Conservation (phyloP, 2,797 vertebrate species). For the Halcyon smyrnensis region DNA sequence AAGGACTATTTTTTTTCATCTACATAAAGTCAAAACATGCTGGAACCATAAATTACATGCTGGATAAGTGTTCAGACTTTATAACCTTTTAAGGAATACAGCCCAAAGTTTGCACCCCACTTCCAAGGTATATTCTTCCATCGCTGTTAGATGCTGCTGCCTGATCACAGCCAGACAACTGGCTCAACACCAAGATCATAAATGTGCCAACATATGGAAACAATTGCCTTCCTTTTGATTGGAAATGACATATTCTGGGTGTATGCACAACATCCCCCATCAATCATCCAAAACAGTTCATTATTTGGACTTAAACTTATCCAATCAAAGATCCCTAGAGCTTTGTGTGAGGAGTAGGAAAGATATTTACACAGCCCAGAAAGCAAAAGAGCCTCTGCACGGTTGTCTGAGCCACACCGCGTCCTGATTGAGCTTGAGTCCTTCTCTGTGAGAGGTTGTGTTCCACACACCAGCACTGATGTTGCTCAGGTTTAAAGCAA, state of each 20-base stretch:
- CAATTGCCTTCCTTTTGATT: conserved; percentile 47
- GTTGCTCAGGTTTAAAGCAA: not conserved
- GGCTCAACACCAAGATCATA: conserved; percentile 36
- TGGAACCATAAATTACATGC: conserved; percentile 44
- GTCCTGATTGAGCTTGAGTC: not conserved
- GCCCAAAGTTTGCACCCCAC: conserved; percentile 36
- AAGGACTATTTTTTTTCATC: conserved; percentile 30
- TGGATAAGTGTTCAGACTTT: conserved; percentile 6
- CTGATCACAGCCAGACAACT: conserved; percentile 64
- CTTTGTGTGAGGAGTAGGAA: not conserved
- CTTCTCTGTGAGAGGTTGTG: not conserved
- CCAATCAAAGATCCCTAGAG: conserved; percentile 11
- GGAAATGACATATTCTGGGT: conserved; percentile 29
- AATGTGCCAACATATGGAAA: conserved; percentile 65
- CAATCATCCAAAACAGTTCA: not conserved
- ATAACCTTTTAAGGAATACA: conserved; percentile 56
- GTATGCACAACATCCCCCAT: conserved; percentile 32
- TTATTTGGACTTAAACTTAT: not conserved
- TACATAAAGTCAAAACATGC: conserved; percentile 55
- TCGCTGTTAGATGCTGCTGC: conserved; percentile 41
- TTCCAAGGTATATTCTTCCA: conserved; percentile 60
- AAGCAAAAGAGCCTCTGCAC: not conserved
- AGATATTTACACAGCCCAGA: not conserved
- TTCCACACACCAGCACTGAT: not conserved
- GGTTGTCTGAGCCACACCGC: rapidly evolving